These are phyloP conservation scores for Nomada fabriciana DNA, from an alignment of 2,888 invertebrate genomes.

Conservation along the genomic window DNA sequence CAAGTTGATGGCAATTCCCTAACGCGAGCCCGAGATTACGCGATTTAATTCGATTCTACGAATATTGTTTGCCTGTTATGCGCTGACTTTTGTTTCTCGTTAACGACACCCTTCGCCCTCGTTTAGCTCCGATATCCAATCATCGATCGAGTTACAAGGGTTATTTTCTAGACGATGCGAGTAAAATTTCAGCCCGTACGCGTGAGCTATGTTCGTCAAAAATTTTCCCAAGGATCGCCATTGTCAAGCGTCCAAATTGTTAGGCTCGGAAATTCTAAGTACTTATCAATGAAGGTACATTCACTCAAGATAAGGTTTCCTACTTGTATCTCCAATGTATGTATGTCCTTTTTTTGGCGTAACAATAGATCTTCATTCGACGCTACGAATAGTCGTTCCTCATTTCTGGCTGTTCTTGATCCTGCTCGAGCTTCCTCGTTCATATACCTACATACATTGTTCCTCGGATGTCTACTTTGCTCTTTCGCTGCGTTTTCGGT, in stretches of 20 bases:
- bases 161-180: no score
- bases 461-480: conserved; percentile 51
- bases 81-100: background rate
- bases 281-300: no score
- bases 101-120: background rate
- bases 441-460: conserved; percentile 44
- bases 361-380: no score
- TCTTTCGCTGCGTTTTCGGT: conserved; percentile 30
- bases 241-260: no score
- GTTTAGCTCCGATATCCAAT: background rate
- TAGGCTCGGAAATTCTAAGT: no score
- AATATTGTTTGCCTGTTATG: conserved; percentile 25
- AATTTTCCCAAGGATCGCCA: no score
- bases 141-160: no score
- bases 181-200: no score
- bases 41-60: conserved; percentile 49
- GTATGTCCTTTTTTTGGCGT: no score
- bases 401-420: conserved; percentile 57
- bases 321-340: no score
- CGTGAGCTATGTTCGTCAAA: no score
- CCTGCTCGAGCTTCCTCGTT: conserved; percentile 59
- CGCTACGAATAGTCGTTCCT: conserved; percentile 41
- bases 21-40: conserved; percentile 50
- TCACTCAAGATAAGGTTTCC: no score
- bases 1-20: conserved; percentile 55